phyloP scores from a whole-genome alignment of 2,888 invertebrate species.

The Andrena chrysosceles region DNA sequence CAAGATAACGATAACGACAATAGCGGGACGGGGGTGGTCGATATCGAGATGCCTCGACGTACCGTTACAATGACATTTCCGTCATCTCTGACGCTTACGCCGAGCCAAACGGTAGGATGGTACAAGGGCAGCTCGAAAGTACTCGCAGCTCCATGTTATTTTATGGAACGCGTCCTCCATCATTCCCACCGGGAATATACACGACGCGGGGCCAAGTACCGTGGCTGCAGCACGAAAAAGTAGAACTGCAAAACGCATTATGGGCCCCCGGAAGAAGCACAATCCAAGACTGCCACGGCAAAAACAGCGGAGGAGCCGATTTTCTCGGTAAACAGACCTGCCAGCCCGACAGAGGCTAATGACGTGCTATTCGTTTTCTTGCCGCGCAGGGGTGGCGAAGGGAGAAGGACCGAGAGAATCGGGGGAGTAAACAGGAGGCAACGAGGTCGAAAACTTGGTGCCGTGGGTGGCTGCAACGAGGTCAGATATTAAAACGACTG shows the following conservation, averaged over 20 bases:
- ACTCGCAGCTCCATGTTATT: neutral
- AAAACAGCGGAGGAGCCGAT: conserved; percentile 48
- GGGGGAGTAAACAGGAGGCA: conserved; percentile 34
- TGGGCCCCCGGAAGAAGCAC: conserved; percentile 16
- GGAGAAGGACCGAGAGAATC: neutral
- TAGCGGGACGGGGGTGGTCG: conserved; percentile 4
- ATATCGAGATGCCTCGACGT: conserved; percentile 3
- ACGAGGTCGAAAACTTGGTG: conserved; percentile 55
- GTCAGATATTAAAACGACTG: conserved; percentile 69
- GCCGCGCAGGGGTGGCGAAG: neutral
- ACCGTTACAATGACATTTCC: conserved; percentile 20
- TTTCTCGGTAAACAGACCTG: conserved; percentile 54
- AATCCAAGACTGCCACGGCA: conserved; percentile 39
- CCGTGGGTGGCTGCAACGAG: conserved; percentile 47
- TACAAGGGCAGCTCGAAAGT: neutral
- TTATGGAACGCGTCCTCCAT: conserved; percentile 1
- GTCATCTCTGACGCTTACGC: neutral
- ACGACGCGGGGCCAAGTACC: neutral
- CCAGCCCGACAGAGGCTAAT: conserved; percentile 56
- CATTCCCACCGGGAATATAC: neutral
- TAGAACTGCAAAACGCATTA: neutral
- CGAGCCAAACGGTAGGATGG: neutral
- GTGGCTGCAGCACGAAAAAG: neutral
- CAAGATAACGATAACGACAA: conserved; percentile 35
- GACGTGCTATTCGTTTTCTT: conserved; percentile 58